These are phyloP conservation scores for Schizothorax lantsangensis DNA, from an alignment of 2,797 vertebrate genomes.

Conservation along the genomic window DNA sequence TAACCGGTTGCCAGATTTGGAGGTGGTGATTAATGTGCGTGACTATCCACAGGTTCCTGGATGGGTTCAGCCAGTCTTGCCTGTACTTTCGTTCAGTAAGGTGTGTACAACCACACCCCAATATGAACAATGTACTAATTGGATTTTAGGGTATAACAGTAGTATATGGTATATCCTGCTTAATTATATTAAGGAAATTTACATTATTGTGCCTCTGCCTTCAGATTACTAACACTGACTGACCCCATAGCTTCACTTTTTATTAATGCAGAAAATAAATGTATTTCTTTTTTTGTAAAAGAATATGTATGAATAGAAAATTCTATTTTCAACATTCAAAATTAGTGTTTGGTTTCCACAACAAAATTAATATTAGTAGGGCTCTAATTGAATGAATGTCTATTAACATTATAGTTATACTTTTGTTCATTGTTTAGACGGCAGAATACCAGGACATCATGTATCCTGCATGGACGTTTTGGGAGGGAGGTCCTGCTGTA, in stretches of 20 bases:
- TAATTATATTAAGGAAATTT: neutral
- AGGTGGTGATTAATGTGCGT: constrained; percentile 96
- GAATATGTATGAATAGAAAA: neutral
- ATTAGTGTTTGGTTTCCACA: neutral
- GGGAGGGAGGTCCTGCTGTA: constrained; percentile 98
- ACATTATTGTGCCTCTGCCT: neutral
- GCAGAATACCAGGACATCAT: constrained; percentile 94
- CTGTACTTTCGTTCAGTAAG: constrained; percentile 98
- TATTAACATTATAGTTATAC: neutral
- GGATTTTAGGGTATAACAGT: neutral
- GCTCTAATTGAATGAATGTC: neutral
- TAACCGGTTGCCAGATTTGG: constrained; percentile 86
- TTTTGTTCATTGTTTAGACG: constrained; percentile 76
- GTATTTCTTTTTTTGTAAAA: neutral
- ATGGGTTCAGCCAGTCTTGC: constrained; percentile 88
- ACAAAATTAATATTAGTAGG: neutral
- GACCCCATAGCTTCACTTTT: neutral
- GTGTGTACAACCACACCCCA: constrained; percentile 68
- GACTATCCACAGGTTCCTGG: constrained; percentile 95
- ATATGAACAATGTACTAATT: neutral
- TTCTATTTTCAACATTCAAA: neutral
- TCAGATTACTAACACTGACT: constrained; percentile 6
- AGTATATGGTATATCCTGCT: neutral
- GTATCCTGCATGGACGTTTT: constrained; percentile 99
- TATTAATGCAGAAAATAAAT: neutral